phyloP scores from a whole-genome alignment of 2,797 vertebrate genomes.

The Sebastes minor region DNA sequence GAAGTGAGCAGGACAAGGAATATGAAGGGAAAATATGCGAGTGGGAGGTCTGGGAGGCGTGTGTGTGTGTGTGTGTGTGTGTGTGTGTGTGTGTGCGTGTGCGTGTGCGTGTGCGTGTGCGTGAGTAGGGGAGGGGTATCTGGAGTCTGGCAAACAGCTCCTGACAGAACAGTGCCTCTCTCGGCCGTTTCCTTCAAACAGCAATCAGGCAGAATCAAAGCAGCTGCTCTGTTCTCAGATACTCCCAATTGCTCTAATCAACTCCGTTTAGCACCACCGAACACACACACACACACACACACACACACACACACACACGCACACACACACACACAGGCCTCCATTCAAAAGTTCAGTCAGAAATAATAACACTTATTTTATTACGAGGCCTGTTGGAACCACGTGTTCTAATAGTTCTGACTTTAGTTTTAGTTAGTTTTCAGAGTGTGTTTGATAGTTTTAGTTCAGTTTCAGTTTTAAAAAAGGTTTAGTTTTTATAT shows the following conservation, averaged over 20 bases:
- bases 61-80: slow-evolving; percentile 20
- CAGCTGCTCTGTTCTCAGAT: slow-evolving; percentile 81
- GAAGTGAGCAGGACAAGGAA: slow-evolving; percentile 63
- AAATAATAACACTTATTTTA: slow-evolving; percentile 82
- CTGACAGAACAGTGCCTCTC: slow-evolving; percentile 82
- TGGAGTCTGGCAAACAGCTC: slow-evolving; percentile 80
- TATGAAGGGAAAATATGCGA: slow-evolving; percentile 71
- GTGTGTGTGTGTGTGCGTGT: slow-evolving; percentile 4
- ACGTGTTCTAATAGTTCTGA: no score
- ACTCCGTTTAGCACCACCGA: slow-evolving; percentile 74
- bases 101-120: slow-evolving; percentile 9
- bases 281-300: background rate
- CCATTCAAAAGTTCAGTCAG: slow-evolving; percentile 70
- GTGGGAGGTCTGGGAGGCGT: slow-evolving; percentile 65
- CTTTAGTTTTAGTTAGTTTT: no score
- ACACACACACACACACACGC: slow-evolving; percentile 4
- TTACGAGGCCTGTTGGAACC: slow-evolving; percentile 64
- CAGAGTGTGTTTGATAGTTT: no score
- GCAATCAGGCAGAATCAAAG: slow-evolving; percentile 85
- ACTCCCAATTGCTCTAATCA: slow-evolving; percentile 83
- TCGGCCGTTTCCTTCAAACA: slow-evolving; percentile 77
- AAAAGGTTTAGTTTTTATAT: no score
- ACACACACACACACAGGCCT: slow-evolving; percentile 28
- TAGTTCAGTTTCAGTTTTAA: no score
- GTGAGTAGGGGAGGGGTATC: slow-evolving; percentile 59